Conservation (phyloP, 2,797 vertebrate species). For the Rhinella marina region DNA sequence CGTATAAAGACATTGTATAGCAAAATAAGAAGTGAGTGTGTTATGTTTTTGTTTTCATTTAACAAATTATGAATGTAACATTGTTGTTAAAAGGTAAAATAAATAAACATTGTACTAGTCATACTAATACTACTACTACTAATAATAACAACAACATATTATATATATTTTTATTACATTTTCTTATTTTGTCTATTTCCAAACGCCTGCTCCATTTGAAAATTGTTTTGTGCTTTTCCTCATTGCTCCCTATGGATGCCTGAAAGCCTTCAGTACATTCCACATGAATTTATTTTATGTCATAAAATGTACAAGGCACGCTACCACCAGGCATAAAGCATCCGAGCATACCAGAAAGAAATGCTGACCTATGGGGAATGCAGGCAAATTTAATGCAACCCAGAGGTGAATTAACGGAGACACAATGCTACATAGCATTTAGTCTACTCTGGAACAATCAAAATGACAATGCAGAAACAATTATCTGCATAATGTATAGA, state of each 20-base stretch:
- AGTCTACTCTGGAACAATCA: slow-evolving; percentile 40
- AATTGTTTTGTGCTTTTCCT: slow-evolving; percentile 21
- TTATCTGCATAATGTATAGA: slow-evolving; percentile 56
- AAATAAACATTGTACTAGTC: no score
- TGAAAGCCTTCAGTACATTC: slow-evolving; percentile 48
- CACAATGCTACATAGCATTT: slow-evolving; percentile 51
- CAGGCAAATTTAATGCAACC: slow-evolving; percentile 53
- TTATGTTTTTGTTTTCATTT: background rate
- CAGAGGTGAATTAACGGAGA: slow-evolving; percentile 53
- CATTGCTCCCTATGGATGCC: slow-evolving; percentile 32
- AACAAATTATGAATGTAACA: no score
- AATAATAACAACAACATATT: no score
- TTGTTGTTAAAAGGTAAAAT: no score
- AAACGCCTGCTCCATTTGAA: background rate
- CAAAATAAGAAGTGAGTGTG: background rate
- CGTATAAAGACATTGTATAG: background rate
- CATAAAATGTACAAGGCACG: slow-evolving; percentile 41
- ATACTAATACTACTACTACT: background rate
- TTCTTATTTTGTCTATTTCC: background rate
- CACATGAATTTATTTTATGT: slow-evolving; percentile 55
- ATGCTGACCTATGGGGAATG: slow-evolving; percentile 58
- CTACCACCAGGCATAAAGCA: slow-evolving; percentile 53
- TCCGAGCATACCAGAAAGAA: slow-evolving; percentile 41
- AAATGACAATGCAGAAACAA: slow-evolving; percentile 55
- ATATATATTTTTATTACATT: background rate